Evolutionary conservation across 2,797 vertebrate species (phyloP), one percentile per base, ranked within the genome.

Genomic region (Huso huso): DNA sequence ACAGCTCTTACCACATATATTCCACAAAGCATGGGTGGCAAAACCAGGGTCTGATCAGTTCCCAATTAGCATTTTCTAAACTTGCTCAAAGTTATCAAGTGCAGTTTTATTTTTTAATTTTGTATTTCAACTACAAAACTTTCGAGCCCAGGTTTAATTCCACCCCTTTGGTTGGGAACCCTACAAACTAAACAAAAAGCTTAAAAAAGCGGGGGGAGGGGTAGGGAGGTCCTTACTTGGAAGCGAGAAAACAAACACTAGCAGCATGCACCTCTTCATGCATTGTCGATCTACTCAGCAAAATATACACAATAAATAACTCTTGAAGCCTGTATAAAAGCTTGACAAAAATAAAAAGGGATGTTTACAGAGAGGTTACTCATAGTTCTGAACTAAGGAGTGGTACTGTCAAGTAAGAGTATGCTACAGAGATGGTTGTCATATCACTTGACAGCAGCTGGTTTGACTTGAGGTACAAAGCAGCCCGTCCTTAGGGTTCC

Each of bases 361-460:
- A 78, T 80, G 61, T 70, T 37, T 37, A 37, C 2, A 37, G 23
- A 37, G 72, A 82, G 79, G 76, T 82, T 76, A 81, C 77, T 77
- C 78, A 75, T 78, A 75, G 83, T 78, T 81, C 23, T 37, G 37
- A 37, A 84, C 75, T 79, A 83, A 79, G 79, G n/a, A 75, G 73
- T 65, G 78, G 74, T 10, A 64, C 72, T 67, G 76, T 77, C 75
- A 71, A 75, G 73, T 65, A 61, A 62, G 48, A 18, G 23, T 69
- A 71, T 70, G 77, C 77, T 81, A 81, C 76, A 78, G 73, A 73
- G 68, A 74, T 68, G 76, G 73, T 8, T 15, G 23, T 95, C 89
- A 99, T 82, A 99, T 93, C 82, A 98, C 96, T 51, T 97, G 95
- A 86, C 96, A 99, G 85, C 96, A 99, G 86, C 90, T 97, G 83